Base-by-base conservation (phyloP, 1,140 invertebrate species). In the Parasteatoda tepidariorum region DNA sequence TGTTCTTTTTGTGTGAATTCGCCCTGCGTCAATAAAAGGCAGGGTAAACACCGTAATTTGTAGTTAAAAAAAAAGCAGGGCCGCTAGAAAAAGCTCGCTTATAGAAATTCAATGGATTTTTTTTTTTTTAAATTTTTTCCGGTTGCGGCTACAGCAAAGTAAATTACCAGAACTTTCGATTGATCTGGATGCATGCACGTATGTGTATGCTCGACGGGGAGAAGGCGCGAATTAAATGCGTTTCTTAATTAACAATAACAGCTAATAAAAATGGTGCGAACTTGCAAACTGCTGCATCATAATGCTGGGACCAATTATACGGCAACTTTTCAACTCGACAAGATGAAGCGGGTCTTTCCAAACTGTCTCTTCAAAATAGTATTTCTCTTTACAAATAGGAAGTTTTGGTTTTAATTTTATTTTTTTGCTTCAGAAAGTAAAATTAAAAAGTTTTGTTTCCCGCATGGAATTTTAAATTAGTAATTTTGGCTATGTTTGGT, bases 161-260 rank as follows among this genome's bases (percentile, higher is more conserved):
- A 82, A 82, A 82, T 82, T 82, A 71, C 66, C 78, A 82, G 66
- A 82, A 82, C 78, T 82, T 82, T 82, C 78, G 78, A 82, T 82
- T 82, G 78, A 82, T 82, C 67, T 82, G 78, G 30, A 75, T 75
- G 74, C 59, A 59, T 15, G 57, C 24, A 5, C 24, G 22, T 38
- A 30, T 34, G 66, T 62, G 57, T 79, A 30, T 41, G 54, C 18
- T 26, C 30, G 38, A 5, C 57, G 18, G 34, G 64, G 48, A 15
- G 30, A 34, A 4, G 74, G 74, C 66, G 66, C 70, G 78, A 82
- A 82, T 82, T 82, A 70, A 82, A 82, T 82, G 78, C 55, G 78
- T 71, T 70, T 70, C 78, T 82, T 82, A 82, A 82, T 82, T 82
- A 82, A 82, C 78, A 82, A 82, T 82, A 82, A 82, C 78, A 82